phyloP scores from a whole-genome alignment of 2,888 invertebrate genomes.

The Rhagonycha lutea region DNA sequence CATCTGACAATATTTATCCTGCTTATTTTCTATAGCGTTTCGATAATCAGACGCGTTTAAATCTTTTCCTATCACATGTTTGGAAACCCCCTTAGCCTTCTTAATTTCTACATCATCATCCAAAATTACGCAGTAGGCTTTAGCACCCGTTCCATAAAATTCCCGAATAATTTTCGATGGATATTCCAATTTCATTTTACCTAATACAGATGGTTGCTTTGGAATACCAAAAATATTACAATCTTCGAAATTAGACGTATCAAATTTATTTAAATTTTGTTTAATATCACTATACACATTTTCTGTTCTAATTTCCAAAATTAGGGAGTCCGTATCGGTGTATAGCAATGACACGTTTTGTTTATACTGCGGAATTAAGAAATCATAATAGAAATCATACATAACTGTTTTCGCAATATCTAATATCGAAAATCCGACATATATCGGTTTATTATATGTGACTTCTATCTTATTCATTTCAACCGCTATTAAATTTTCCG shows the following conservation, averaged over 20 bases:
- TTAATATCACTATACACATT: slow-evolving; percentile 46
- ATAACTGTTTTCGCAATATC: slow-evolving; percentile 51
- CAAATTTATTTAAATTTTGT: slow-evolving; percentile 39
- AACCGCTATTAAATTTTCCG: slow-evolving; percentile 46
- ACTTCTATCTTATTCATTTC: slow-evolving; percentile 41
- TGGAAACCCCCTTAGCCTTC: slow-evolving; percentile 9
- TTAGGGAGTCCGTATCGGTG: slow-evolving; percentile 43
- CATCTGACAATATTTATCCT: not conserved
- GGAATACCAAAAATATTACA: slow-evolving; percentile 39
- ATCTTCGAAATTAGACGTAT: slow-evolving; percentile 41
- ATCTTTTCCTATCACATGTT: not conserved
- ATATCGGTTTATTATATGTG: slow-evolving; percentile 48
- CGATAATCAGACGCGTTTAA: not conserved
- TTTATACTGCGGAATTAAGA: slow-evolving; percentile 40
- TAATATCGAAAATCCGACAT: slow-evolving; percentile 48
- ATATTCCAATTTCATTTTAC: slow-evolving; percentile 8
- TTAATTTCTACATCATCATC: not conserved
- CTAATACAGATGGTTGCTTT: not conserved
- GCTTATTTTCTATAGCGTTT: not conserved
- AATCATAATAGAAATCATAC: slow-evolving; percentile 45
- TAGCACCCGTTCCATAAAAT: not conserved
- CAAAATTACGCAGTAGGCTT: slow-evolving; percentile 4
- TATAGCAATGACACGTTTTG: slow-evolving; percentile 38
- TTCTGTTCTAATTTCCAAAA: slow-evolving; percentile 41
- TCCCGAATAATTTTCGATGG: not conserved